These are phyloP conservation scores for Chrysogorgia sp. DNA, from an alignment of 92 coral and sea anemone genomes.

Conservation along the genomic window DNA sequence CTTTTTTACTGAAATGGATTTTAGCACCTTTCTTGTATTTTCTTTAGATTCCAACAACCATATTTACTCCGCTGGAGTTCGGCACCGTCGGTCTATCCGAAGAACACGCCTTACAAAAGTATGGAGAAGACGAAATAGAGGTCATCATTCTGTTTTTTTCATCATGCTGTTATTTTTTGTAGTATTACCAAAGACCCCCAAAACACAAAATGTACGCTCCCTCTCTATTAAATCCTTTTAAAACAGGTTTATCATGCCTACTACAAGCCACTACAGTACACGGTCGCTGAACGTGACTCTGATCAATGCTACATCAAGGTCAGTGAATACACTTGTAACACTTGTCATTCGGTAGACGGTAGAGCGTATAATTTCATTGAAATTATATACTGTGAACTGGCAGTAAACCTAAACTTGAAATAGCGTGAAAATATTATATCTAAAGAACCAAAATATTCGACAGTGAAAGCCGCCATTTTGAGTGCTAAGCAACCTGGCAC, in stretches of 20 bases:
- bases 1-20: background rate
- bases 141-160: no score
- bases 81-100: conserved; percentile 87
- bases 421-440: no score
- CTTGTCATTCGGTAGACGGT: no score
- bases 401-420: no score
- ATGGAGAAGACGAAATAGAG: conserved; percentile 84
- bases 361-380: no score
- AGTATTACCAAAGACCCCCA: no score
- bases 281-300: conserved; percentile 67
- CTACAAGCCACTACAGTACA: conserved; percentile 91
- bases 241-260: conserved; percentile 96
- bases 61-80: conserved; percentile 93
- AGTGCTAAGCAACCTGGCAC: no score
- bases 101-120: conserved; percentile 70
- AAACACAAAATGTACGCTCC: no score
- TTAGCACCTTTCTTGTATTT: background rate
- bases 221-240: background rate
- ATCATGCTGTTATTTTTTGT: no score
- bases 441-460: no score
- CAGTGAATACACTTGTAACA: background rate
- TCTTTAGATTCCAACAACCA: conserved; percentile 85
- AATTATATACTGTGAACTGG: no score
- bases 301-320: conserved; percentile 94
- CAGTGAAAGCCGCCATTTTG: no score